phyloP scores from a whole-genome alignment of 1,140 invertebrate genomes.

The Drosophila micromelanica region DNA sequence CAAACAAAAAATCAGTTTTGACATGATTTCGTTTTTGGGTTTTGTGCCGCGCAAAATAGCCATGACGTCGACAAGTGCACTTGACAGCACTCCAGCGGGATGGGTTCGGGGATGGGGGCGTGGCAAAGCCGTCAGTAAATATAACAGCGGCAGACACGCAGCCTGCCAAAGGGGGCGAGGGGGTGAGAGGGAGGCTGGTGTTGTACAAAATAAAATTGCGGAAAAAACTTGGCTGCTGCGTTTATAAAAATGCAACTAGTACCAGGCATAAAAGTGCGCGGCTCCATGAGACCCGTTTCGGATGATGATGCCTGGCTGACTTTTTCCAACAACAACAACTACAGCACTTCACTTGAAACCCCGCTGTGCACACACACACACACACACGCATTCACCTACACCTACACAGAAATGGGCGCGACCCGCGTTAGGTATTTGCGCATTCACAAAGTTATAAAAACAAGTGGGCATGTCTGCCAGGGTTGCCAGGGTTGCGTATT shows the following conservation, averaged over 20 bases:
- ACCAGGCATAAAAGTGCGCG: slow-evolving; percentile 58
- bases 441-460: slow-evolving; percentile 66
- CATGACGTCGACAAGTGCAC: slow-evolving; percentile 80
- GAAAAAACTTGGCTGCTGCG: slow-evolving; percentile 45
- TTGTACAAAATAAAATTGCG: slow-evolving; percentile 39
- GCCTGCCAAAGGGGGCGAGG: not conserved
- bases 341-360: slow-evolving; percentile 42
- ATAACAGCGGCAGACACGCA: slow-evolving; percentile 67
- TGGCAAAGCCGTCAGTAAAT: slow-evolving; percentile 66
- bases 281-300: slow-evolving; percentile 18
- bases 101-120: slow-evolving; percentile 21
- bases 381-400: slow-evolving; percentile 19
- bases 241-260: slow-evolving; percentile 81
- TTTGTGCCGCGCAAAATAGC: slow-evolving; percentile 72
- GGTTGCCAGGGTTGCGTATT: slow-evolving; percentile 26
- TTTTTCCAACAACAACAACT: slow-evolving; percentile 21
- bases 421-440: slow-evolving; percentile 33
- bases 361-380: slow-evolving; percentile 29
- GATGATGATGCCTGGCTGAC: slow-evolving; percentile 40
- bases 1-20: slow-evolving; percentile 65
- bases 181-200: not conserved
- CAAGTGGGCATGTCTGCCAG: slow-evolving; percentile 46
- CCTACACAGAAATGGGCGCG: not conserved
- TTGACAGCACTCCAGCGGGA: slow-evolving; percentile 69
- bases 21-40: slow-evolving; percentile 65